Evolutionary conservation across 92 coral and sea anemone species (phyloP), one percentile per base, ranked within the genome.

Genomic region (Hydrozoanthus gracilis): DNA sequence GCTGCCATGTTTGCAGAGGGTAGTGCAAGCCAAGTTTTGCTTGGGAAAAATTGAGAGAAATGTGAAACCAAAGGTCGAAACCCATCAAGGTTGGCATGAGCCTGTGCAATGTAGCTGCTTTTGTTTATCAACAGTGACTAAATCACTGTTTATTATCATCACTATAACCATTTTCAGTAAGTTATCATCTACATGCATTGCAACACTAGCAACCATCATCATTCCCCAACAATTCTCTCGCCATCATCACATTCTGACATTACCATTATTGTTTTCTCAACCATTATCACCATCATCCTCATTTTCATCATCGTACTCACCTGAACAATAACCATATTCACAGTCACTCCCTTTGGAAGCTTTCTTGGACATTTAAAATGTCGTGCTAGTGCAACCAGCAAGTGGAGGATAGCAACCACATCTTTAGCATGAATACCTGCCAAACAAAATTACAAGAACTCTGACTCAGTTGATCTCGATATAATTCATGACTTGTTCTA

Each of bases 381-480:
- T 51, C 88, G 90, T 61, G 98, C 98, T 56, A 96, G 88, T 14
- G 99, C 93, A 17, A 95, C 98, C 56, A 96, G 95, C 71, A 96
- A 87, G 80, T 95, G 98, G 12, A 96, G 98, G 70, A 96, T 96
- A 13, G 96, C 90, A 9, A 96, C 99, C 75, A 96, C 94, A 70
- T 95, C 96, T 83, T 95, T 96, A 65, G 91, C 72, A 62, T 96
- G 99, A 51, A 96, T 92, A 58, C 79, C 99, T 96, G 76, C 27
- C 51, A 14, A 16, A 27, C n/a, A 67, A 67, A 13, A 27, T 27
- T 27, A 27, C 39, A 27, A 27, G 39, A 27, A 27, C 39, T 27
- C 39, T 27, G 39, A 27, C 39, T 27, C 1, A 27, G 39, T 27
- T 27, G 39, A 27, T 27, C 39, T 27, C 39, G 39, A 0, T 27